Base-by-base conservation (phyloP, 2,113 vertebrate species). In the Dipodomys spectabilis region DNA sequence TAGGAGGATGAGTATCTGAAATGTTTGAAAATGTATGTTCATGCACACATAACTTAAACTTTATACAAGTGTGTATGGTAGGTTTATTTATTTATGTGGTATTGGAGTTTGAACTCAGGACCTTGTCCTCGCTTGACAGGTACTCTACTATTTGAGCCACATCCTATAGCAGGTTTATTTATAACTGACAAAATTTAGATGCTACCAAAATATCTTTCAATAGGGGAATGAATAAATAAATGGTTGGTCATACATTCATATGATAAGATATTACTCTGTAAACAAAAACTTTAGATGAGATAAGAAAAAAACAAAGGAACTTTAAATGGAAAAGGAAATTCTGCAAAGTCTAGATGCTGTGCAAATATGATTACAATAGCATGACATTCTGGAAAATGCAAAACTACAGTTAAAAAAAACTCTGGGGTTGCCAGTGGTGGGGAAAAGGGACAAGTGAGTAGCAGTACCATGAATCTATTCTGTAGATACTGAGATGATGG, bases 291-390 rank as follows among this genome's bases (percentile, higher is more conserved):
- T 62, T 69, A 80, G 87, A 69, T 64, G 30, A 73, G 22, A 16
- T 82, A 68, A 90, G 8, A 78, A 82, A 82, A 82, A 90, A 16
- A 45, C 67, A 88, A n/a, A 39, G 45, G n/a, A 91, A 74, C 39
- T 25, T 64, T 53, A 35, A 18, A 74, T 49, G 60, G 27, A 68
- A 80, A 91, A 69, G 80, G 28, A 81, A 5, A 19, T n/a, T 20
- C 28, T 73, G 0, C 49, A 53, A 53, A 53, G 49, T 53, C 49
- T 53, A 53, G 8, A 9, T 53, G 49, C 49, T 53, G 49, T 53
- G 12, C 49, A 53, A 39, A 39, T 75, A 45, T 78, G 65, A 95
- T 67, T 73, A 15, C 57, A 82, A 90, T 5, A n/a, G 90, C 12
- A 68, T 5, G 30, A 13, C 73, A 88, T 73, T 88, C 57, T 71